These are phyloP conservation scores for Sinodicranocentrus sp. DNA, from an alignment of 2,888 invertebrate genomes.

Conservation along the genomic window DNA sequence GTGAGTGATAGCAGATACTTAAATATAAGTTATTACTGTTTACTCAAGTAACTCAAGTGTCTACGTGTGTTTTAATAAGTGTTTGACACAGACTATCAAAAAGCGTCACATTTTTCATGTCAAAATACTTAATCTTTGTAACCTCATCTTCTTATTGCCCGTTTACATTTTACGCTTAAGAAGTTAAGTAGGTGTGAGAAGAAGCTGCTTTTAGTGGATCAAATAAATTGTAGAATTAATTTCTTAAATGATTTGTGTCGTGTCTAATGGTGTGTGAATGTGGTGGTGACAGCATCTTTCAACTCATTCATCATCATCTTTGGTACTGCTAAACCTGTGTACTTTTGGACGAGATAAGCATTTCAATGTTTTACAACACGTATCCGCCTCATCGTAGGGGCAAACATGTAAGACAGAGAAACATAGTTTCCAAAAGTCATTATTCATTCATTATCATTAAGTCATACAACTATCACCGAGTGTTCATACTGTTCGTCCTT, in stretches of 20 bases:
- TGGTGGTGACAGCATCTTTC: slow-evolving; percentile 66
- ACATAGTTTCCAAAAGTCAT: no score
- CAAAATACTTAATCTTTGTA: no score
- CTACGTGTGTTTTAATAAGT: no score
- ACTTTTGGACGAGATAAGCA: slow-evolving; percentile 33
- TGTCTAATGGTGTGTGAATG: slow-evolving; percentile 68
- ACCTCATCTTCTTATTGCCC: not conserved
- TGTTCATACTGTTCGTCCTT: no score
- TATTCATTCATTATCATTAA: no score
- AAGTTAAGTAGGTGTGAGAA: slow-evolving; percentile 44
- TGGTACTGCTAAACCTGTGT: slow-evolving; percentile 38
- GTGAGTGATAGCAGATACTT: no score
- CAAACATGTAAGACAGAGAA: slow-evolving; percentile 67
- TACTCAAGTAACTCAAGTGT: no score
- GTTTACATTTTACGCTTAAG: slow-evolving; percentile 30
- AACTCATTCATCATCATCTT: slow-evolving; percentile 31
- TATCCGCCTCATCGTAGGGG: slow-evolving; percentile 75
- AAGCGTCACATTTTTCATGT: no score
- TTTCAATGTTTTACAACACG: slow-evolving; percentile 76
- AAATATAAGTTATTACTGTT: no score
- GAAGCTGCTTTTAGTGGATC: not conserved
- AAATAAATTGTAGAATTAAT: slow-evolving; percentile 17
- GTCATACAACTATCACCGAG: no score
- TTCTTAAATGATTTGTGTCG: slow-evolving; percentile 57
- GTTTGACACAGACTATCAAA: no score